Conservation (phyloP, 2,888 invertebrate genomes). For the Salpingus planirostris region DNA sequence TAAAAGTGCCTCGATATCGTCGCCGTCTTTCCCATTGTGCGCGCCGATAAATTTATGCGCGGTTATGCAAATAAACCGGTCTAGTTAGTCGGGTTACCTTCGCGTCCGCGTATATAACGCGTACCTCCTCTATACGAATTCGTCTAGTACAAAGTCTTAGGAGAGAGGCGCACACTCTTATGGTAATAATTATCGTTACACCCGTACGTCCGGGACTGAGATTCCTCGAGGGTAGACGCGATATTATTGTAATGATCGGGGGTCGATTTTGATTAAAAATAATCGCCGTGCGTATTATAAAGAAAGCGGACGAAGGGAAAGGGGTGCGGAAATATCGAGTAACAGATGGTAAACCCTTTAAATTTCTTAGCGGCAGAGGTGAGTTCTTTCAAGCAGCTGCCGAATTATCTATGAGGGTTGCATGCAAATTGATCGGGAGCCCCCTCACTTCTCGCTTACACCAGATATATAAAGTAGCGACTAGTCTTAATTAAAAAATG, state of each 20-base stretch:
- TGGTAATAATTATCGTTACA: no score
- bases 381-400: constrained; percentile 13
- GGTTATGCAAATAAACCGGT: constrained; percentile 23
- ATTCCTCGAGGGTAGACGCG: no score
- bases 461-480: no score
- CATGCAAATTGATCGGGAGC: constrained; percentile 12
- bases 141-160: no score
- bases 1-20: no score
- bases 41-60: constrained; percentile 20
- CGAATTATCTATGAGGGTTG: constrained; percentile 16
- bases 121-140: no score
- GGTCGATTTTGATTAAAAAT: constrained; percentile 13
- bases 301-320: constrained; percentile 7
- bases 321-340: constrained; percentile 15
- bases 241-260: no score
- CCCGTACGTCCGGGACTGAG: no score
- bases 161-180: no score
- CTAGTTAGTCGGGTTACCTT: constrained; percentile 10
- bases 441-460: no score
- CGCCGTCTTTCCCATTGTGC: constrained; percentile 12
- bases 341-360: constrained; percentile 17
- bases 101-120: no score
- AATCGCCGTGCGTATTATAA: background rate
- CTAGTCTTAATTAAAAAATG: constrained; percentile 14
- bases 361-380: constrained; percentile 12